Conservation (phyloP, 2,797 vertebrate species). For the Characodon lateralis region DNA sequence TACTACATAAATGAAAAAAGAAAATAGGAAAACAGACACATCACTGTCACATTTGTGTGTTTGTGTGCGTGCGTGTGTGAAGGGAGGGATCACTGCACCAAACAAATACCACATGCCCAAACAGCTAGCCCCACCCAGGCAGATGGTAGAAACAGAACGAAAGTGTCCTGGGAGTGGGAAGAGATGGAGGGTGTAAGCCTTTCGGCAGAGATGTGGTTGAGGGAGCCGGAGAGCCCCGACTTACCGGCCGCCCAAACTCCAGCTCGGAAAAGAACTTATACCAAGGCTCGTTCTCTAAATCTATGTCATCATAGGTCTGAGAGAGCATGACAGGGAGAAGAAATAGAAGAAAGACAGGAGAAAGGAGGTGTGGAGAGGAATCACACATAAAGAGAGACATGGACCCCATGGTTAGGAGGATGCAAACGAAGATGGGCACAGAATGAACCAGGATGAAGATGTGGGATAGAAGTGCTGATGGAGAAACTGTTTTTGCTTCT, state of each 20-base stretch:
- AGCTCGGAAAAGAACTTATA: constrained; percentile 99
- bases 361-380: constrained; percentile 62
- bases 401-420: constrained; percentile 73
- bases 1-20: constrained; percentile 1
- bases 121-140: constrained; percentile 67
- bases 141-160: constrained; percentile 48
- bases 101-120: constrained; percentile 75
- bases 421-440: constrained; percentile 53
- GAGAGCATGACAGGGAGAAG: constrained; percentile 74
- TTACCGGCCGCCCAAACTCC: constrained; percentile 99
- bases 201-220: constrained; percentile 54
- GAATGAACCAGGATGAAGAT: constrained; percentile 59
- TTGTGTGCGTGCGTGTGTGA: constrained; percentile 32
- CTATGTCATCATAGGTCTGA: constrained; percentile 98
- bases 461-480: constrained; percentile 27
- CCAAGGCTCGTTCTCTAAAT: constrained; percentile 99
- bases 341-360: constrained; percentile 53
- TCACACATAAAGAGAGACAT: constrained; percentile 74
- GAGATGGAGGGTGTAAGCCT: constrained; percentile 60
- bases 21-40: constrained; percentile 51
- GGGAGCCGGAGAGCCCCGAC: constrained; percentile 72
- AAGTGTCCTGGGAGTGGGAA: constrained; percentile 49
- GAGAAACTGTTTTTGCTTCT: constrained; percentile 8
- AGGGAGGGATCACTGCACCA: constrained; percentile 66
- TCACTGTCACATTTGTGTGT: constrained; percentile 49